These are phyloP conservation scores for Orchesella flavescens DNA, from an alignment of 2,888 invertebrate genomes.

Conservation along the genomic window DNA sequence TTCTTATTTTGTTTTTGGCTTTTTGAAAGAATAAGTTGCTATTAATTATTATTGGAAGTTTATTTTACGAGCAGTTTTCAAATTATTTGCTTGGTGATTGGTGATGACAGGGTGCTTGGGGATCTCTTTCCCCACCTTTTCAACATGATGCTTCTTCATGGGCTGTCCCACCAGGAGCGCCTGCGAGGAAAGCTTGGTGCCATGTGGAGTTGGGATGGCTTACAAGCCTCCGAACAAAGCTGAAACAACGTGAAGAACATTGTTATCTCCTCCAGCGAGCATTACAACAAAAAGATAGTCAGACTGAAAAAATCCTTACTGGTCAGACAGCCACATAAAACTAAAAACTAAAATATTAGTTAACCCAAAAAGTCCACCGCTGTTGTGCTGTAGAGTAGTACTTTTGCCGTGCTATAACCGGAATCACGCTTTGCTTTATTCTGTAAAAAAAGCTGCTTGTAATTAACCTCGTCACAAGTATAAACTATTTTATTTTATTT, in stretches of 20 bases:
- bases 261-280: constrained; percentile 80
- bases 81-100: constrained; percentile 7
- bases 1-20: too few relatives aligned
- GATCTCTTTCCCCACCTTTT: constrained; percentile 59
- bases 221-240: constrained; percentile 73
- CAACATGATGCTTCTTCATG: constrained; percentile 64
- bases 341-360: neutral
- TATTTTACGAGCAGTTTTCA: neutral
- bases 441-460: neutral
- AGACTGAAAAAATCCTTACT: constrained; percentile 78
- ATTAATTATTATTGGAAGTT: too few relatives aligned
- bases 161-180: constrained; percentile 45
- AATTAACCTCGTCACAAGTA: neutral
- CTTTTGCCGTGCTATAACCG: neutral
- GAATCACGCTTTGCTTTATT: neutral
- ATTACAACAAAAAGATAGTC: constrained; percentile 80
- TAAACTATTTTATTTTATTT: too few relatives aligned
- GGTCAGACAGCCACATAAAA: constrained; percentile 63
- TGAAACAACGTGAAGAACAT: constrained; percentile 78
- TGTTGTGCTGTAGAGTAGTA: neutral
- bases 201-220: constrained; percentile 72
- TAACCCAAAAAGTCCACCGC: constrained; percentile 11
- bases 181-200: constrained; percentile 70
- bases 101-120: constrained; percentile 65
- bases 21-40: too few relatives aligned